Percentiles rank a stretch among this genome's conserved stretches.
These are phyloP conservation scores for Drosophila bifasciata DNA, from an alignment of 1,140 invertebrate genomes.

Conservation along the genomic window DNA sequence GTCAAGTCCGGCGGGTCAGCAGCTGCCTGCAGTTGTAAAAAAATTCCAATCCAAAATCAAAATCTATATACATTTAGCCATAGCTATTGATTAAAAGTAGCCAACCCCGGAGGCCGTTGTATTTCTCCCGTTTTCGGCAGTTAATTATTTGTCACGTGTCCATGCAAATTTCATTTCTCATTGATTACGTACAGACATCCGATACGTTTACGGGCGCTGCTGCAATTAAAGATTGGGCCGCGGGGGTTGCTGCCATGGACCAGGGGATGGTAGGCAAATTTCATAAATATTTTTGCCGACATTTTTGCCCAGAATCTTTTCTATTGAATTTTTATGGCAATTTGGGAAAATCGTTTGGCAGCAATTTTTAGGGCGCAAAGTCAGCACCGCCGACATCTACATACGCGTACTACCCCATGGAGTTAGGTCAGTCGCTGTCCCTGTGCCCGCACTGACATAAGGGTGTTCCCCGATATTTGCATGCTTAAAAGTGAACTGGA, in stretches of 20 bases:
- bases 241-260: conserved; percentile 39
- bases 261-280: conserved; percentile 69
- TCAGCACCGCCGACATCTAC: conserved; percentile 37
- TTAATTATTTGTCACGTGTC: conserved; percentile 83
- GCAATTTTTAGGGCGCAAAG: conserved; percentile 65
- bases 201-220: conserved; percentile 58
- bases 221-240: conserved; percentile 69
- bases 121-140: conserved; percentile 29
- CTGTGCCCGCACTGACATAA: conserved; percentile 11
- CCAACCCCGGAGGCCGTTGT: conserved; percentile 23
- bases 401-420: conserved; percentile 19
- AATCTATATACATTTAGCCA: conserved; percentile 40
- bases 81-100: conserved; percentile 50
- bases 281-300: conserved; percentile 28
- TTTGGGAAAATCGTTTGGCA: conserved; percentile 65
- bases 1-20: conserved; percentile 66
- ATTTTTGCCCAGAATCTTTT: conserved; percentile 52
- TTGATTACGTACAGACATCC: conserved; percentile 71
- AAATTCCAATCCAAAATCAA: conserved; percentile 28
- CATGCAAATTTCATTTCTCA: conserved; percentile 76
- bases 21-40: conserved; percentile 63
- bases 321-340: conserved; percentile 81
- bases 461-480: conserved; percentile 67
- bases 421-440: neutral
- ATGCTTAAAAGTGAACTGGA: conserved; percentile 75